Percentiles rank a stretch among this genome's conserved stretches.
phyloP scores from a whole-genome alignment of 2,797 vertebrate genomes.

The Schizopygopsis malacanthus region DNA sequence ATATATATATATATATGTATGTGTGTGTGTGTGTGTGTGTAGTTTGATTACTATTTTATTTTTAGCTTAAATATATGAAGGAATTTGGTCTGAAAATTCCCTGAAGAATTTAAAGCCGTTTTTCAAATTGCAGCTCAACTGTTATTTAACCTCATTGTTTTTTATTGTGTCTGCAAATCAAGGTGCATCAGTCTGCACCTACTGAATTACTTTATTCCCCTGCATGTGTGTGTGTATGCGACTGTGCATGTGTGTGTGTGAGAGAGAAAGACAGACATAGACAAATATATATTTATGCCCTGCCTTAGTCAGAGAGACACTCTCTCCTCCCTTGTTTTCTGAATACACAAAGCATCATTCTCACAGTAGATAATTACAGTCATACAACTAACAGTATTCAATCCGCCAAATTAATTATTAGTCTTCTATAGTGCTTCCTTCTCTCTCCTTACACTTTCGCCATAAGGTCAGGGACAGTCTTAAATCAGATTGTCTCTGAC shows the following conservation, averaged over 20 bases:
- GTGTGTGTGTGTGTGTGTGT: too few relatives aligned
- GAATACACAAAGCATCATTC: slow-evolving; percentile 64
- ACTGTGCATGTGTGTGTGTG: too few relatives aligned
- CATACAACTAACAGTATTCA: slow-evolving; percentile 67
- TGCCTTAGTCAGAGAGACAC: slow-evolving; percentile 46
- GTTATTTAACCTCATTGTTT: slow-evolving; percentile 14
- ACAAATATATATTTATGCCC: background rate
- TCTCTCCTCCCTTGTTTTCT: slow-evolving; percentile 55
- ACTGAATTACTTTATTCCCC: slow-evolving; percentile 21
- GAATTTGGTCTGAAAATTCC: background rate
- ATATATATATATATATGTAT: too few relatives aligned
- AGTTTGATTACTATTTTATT: background rate
- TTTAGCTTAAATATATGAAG: background rate
- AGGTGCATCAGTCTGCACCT: background rate
- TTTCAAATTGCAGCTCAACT: background rate
- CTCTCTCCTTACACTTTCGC: slow-evolving; percentile 21
- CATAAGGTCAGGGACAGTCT: slow-evolving; percentile 48
- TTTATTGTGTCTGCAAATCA: slow-evolving; percentile 12
- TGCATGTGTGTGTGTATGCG: background rate
- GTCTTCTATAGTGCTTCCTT: slow-evolving; percentile 57
- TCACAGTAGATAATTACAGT: slow-evolving; percentile 62
- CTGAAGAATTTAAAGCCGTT: background rate
- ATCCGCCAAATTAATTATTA: slow-evolving; percentile 64
- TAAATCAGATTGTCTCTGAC: slow-evolving; percentile 50
- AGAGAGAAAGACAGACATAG: background rate